Evolutionary conservation across 2,888 invertebrate genomes (phyloP), one percentile per base, ranked within the genome.

Genomic region (Colostygia pectinataria): DNA sequence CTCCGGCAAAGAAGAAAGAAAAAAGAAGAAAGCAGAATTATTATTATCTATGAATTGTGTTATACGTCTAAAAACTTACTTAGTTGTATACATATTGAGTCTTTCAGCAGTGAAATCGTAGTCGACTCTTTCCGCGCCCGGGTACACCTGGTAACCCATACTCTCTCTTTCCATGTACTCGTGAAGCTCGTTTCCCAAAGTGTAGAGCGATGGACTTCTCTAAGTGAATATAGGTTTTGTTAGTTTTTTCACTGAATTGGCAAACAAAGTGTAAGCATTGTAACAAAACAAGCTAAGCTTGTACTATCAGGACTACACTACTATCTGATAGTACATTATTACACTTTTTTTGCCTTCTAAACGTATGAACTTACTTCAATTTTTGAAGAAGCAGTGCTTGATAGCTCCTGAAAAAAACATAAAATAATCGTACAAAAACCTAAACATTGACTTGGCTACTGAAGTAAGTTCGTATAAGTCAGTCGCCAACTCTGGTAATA

Each of bases 71-170:
- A 8, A 1, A 3, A 27, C 44, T 53, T 68, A 85, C 84, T 75
- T 84, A 2, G 80, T 82, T 1, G 68, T 63, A 32, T 76, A 54
- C 1, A 65, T 14, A 23, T 65, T 68, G n/a, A 59, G 61, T 33
- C 86, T 68, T 24, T 86, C 85, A 4, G 57, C 62, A 0, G 65
- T 58, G 10, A 66, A 83, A 45, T 85, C 79, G 14, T 77, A 86
- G 0, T 68, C 50, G 0, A 61, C 39, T 3, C 65, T 64, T 32
- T 83, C 83, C 0, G 70, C 63, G 0, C 86, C 84, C 1, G 86
- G 86, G 25, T 86, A 86, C 1, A 62, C 51, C 10, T 67, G 55
- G 34, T 71, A 76, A 0, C 51, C 32, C 1, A 39, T 20, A 24
- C 66, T 74, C 0, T 65, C 66, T 12, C 56, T 51, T 0, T 56